Evolutionary conservation across 2,113 vertebrate species (phyloP).

Genomic region (Nothobranchius kuhntae): DNA sequence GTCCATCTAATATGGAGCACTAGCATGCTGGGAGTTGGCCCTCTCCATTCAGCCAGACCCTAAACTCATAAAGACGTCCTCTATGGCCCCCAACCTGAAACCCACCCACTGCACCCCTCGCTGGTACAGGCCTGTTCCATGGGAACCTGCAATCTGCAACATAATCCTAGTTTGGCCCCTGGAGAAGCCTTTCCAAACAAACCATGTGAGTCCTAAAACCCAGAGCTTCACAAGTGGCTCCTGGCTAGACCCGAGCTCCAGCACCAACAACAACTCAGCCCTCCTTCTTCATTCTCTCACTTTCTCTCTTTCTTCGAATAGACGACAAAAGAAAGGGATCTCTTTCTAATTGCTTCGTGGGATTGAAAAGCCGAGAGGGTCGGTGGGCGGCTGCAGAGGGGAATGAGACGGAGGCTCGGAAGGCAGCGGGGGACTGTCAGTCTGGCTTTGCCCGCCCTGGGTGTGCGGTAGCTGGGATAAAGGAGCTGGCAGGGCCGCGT

Average conservation of each 20-base stretch:
- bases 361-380: constrained; percentile 73
- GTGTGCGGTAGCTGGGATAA: constrained; percentile 71
- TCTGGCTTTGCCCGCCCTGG: constrained; percentile 70
- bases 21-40: constrained; percentile 78
- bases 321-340: constrained; percentile 76
- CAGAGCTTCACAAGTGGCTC: constrained; percentile 74
- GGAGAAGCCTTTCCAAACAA: constrained; percentile 79
- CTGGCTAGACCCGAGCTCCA: constrained; percentile 66
- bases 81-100: constrained; percentile 78
- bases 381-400: constrained; percentile 56
- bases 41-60: constrained; percentile 76
- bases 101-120: constrained; percentile 73
- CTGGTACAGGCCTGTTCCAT: constrained; percentile 72
- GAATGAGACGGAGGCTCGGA: constrained; percentile 69
- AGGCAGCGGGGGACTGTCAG: constrained; percentile 76
- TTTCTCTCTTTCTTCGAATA: constrained; percentile 54
- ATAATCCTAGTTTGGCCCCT: constrained; percentile 80
- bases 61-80: constrained; percentile 78
- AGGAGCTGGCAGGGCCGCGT: constrained; percentile 71
- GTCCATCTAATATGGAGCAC: constrained; percentile 77
- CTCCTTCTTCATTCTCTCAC: constrained; percentile 55
- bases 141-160: constrained; percentile 81
- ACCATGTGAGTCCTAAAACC: constrained; percentile 78
- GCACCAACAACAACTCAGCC: constrained; percentile 60
- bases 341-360: constrained; percentile 74